Evolutionary conservation across 2,797 vertebrate species (phyloP).

Genomic region (Nothura maculosa): DNA sequence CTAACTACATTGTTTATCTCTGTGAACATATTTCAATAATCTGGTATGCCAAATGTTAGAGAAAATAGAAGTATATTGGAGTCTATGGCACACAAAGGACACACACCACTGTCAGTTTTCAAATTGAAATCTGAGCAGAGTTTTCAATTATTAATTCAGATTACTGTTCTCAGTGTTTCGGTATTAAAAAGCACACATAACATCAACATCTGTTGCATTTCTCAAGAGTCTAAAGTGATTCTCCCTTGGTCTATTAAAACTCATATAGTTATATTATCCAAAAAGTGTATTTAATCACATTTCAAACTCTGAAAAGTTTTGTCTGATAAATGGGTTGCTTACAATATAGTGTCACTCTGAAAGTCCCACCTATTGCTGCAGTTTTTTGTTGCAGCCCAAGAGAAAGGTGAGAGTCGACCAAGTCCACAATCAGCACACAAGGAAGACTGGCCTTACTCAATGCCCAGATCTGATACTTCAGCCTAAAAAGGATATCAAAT

Average conservation of each 20-base stretch:
- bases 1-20: constrained; percentile 56
- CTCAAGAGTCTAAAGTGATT: neutral
- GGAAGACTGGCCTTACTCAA: neutral
- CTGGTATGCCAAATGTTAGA: neutral
- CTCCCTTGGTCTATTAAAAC: neutral
- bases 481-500: neutral
- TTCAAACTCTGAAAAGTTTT: neutral
- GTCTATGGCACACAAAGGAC: constrained; percentile 28
- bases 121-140: neutral
- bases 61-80: constrained; percentile 36
- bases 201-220: neutral
- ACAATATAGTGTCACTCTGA: neutral
- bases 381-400: neutral
- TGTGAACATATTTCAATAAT: constrained; percentile 23
- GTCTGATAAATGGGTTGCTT: neutral
- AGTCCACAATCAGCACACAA: neutral
- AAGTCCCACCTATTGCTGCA: neutral
- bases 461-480: neutral
- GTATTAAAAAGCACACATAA: neutral
- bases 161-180: neutral
- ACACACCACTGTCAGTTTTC: constrained; percentile 11
- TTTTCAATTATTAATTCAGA: constrained; percentile 23
- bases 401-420: neutral
- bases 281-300: neutral
- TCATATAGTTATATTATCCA: neutral